phyloP scores from a whole-genome alignment of 2,888 invertebrate genomes.

The Leptarthrus brevirostris region DNA sequence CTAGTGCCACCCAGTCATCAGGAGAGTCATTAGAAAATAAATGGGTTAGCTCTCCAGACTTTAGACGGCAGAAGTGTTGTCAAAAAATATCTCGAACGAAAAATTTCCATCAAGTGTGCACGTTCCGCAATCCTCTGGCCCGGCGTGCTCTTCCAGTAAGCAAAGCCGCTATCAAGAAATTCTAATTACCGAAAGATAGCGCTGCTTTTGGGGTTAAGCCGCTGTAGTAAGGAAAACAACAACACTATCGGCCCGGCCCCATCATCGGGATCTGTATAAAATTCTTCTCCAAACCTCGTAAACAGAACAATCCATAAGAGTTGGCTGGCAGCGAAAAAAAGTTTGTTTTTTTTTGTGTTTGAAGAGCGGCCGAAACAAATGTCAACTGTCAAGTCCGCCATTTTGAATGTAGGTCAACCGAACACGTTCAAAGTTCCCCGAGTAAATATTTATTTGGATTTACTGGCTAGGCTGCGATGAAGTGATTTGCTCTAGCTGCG shows the following conservation, averaged over 20 bases:
- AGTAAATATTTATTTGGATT: conserved; percentile 37
- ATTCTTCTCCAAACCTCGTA: not conserved
- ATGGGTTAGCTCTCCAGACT: conserved; percentile 11
- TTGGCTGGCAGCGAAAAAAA: not conserved
- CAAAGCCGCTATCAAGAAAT: not conserved
- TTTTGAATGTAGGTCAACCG: conserved; percentile 48
- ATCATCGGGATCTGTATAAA: not conserved
- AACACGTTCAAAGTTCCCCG: conserved; percentile 38
- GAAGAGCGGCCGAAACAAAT: conserved; percentile 42
- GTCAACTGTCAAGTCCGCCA: conserved; percentile 49
- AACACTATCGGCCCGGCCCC: too few species aligned
- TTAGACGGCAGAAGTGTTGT: not conserved
- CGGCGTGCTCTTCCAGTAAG: not conserved
- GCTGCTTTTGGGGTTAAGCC: conserved; percentile 37
- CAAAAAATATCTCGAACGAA: not conserved
- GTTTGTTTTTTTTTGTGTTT: too few species aligned
- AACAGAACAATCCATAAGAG: not conserved
- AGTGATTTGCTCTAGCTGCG: too few species aligned
- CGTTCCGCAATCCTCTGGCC: not conserved
- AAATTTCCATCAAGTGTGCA: not conserved
- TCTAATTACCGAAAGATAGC: conserved; percentile 35
- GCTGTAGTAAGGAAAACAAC: conserved; percentile 14
- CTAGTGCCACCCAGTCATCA: not conserved
- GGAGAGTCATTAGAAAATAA: conserved; percentile 4
- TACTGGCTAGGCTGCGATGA: not conserved